These are phyloP conservation scores for Meles meles DNA, from an alignment of 2,113 vertebrate species.

Conservation along the genomic window DNA sequence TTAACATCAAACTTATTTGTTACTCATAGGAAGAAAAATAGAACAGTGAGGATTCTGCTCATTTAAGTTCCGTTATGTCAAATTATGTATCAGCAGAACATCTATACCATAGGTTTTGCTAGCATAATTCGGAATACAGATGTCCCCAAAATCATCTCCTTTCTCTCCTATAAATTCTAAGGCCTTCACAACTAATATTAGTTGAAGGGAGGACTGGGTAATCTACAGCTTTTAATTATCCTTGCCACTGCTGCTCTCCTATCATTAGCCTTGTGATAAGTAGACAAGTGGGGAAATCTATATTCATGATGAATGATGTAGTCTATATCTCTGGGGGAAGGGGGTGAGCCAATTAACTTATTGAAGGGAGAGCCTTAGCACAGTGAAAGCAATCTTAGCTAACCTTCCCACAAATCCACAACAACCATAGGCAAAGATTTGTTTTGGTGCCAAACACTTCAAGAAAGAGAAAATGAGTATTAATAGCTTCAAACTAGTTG, in stretches of 20 bases:
- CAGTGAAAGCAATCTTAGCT: not conserved
- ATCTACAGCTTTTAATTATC: slow-evolving; percentile 37
- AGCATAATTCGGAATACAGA: not conserved
- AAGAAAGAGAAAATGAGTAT: slow-evolving; percentile 15
- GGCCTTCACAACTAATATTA: not conserved
- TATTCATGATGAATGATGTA: slow-evolving; percentile 10
- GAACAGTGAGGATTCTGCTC: not conserved
- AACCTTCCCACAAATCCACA: not conserved
- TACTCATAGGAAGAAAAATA: not conserved
- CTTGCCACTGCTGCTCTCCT: not conserved
- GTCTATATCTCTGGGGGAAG: not conserved
- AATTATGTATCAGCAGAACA: not conserved
- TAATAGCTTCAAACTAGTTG: slow-evolving; percentile 19
- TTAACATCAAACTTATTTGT: not conserved
- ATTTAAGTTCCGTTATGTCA: not conserved
- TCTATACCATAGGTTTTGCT: not conserved
- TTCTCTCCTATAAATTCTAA: not conserved
- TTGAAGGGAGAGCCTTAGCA: not conserved
- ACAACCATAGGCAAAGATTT: not conserved
- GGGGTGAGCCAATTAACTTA: not conserved
- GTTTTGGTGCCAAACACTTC: not conserved
- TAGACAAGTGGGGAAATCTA: not conserved
- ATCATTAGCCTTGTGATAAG: slow-evolving; percentile 10
- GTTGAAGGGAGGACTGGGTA: not conserved
- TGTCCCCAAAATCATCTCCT: not conserved